Base-by-base conservation (phyloP, 2,888 invertebrate species). In the Epicampocera succincta region DNA sequence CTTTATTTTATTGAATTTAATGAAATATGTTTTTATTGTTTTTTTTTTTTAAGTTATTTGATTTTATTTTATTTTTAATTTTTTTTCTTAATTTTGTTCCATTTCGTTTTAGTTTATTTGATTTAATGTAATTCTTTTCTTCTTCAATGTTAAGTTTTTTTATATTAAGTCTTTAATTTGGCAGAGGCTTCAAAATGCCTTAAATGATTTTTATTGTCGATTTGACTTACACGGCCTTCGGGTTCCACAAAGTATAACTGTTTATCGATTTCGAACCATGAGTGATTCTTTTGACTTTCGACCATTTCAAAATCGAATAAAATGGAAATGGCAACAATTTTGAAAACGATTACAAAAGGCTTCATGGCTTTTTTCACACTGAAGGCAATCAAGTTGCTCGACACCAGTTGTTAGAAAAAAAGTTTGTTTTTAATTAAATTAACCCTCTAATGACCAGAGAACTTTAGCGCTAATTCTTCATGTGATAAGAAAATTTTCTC, bases 211-310 rank as follows among this genome's bases (percentile, higher is more conserved):
- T 13, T 12, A 11, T 29, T 54, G n/a, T 1, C 29, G 1, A 21
- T 42, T 25, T 12, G 13, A 42, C 44, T 54, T 58, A 75, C 74
- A 8, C n/a, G n/a, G 2, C 15, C 63, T 12, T 71, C 13, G 0
- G 75, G 58, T 13, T 80, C 75, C 17, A 80, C 6, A 3, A 33
- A 63, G 71, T 19, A 80, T 6, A 75, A 13, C 11, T 33, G 40
- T n/a, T 52, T 17, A n/a, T 11, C 65, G 9, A 68, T 61, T 69
- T 75, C 69, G 4, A 71, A 17, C 69, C 75, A 71, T 29, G 52
- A 65, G 1, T 58, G 75, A 8, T 46, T 50, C 6, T 52, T 25
- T 60, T 56, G 13, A 38, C 33, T 17, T 38, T 38, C 6, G 3
- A 11, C 46, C 2, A 3, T 17, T 3, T 38, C 17, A 17, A 50